These are phyloP conservation scores for Scaptomyza polygonia DNA, from an alignment of 2,888 invertebrate species.

Conservation along the genomic window DNA sequence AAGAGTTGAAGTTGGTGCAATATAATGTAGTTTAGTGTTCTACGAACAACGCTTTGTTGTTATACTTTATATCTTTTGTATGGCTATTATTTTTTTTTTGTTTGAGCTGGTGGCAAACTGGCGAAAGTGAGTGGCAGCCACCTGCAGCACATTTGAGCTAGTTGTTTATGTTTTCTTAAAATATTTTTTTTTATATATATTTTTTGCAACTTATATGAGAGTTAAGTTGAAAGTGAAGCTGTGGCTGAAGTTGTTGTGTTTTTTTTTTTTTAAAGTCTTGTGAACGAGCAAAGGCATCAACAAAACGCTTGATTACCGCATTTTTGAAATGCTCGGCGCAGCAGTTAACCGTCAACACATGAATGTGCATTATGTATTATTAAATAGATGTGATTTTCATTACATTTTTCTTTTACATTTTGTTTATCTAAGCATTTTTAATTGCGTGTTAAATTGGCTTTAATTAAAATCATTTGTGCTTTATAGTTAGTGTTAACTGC, in stretches of 20 bases:
- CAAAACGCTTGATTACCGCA: conserved; percentile 66
- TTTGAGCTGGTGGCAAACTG: conserved; percentile 16
- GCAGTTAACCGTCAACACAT: conserved; percentile 6
- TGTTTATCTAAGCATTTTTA: conserved; percentile 53
- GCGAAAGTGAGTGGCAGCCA: conserved; percentile 63
- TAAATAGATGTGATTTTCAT: conserved; percentile 19
- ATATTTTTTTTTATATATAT: conserved; percentile 4
- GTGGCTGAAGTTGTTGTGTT: conserved; percentile 10
- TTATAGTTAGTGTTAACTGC: conserved; percentile 30
- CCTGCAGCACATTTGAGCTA: conserved; percentile 30
- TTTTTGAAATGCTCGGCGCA: conserved; percentile 36
- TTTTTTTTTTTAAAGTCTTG: background rate
- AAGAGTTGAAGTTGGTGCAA: conserved; percentile 30
- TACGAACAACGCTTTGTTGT: conserved; percentile 26
- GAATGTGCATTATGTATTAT: conserved; percentile 43
- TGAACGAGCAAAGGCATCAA: conserved; percentile 33
- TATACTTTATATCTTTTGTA: conserved; percentile 14
- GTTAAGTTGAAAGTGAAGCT: conserved; percentile 50
- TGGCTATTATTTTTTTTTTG: conserved; percentile 3
- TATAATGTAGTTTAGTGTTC: conserved; percentile 48
- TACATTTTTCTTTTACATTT: conserved; percentile 13
- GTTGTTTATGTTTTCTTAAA: conserved; percentile 3
- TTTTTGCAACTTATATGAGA: conserved; percentile 40
- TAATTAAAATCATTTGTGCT: conserved; percentile 70
- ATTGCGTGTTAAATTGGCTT: conserved; percentile 75